Evolutionary conservation across 2,888 invertebrate genomes (phyloP).

Genomic region (Mesochorus sp.): DNA sequence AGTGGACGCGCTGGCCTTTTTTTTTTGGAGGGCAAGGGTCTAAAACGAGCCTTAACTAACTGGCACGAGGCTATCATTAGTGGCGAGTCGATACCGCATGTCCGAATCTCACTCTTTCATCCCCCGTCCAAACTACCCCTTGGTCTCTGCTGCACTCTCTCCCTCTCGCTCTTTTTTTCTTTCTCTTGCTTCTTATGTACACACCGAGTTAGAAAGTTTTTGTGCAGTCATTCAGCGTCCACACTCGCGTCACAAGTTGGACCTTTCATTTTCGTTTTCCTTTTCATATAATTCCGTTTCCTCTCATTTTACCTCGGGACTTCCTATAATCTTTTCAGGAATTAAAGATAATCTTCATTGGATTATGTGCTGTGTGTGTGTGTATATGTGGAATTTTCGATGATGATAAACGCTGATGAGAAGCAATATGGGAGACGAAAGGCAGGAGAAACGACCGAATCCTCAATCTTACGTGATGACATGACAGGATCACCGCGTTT

Average conservation of each 20-base stretch:
- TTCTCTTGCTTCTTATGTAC: constrained; percentile 23
- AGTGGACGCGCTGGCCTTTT: constrained; percentile 3
- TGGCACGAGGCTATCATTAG: constrained; percentile 70
- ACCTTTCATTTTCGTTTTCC: constrained; percentile 42
- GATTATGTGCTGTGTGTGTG: not conserved
- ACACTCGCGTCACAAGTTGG: constrained; percentile 69
- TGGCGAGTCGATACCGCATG: constrained; percentile 66
- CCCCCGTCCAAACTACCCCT: constrained; percentile 55
- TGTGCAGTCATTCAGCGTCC: constrained; percentile 60
- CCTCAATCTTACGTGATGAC: constrained; percentile 72
- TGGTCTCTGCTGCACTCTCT: not conserved
- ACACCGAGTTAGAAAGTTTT: constrained; percentile 64
- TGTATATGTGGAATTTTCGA: constrained; percentile 16
- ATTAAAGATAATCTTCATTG: constrained; percentile 54
- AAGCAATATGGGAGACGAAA: constrained; percentile 13
- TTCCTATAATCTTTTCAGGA: constrained; percentile 21
- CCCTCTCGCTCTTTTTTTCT: too few relatives aligned
- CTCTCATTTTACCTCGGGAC: constrained; percentile 19
- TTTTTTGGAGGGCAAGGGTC: constrained; percentile 65
- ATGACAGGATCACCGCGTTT: constrained; percentile 69
- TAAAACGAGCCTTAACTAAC: constrained; percentile 60
- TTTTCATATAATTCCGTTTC: constrained; percentile 51
- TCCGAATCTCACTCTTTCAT: constrained; percentile 64
- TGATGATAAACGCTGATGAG: constrained; percentile 30
- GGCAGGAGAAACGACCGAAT: constrained; percentile 50